These are phyloP conservation scores for Erynnis tages DNA, from an alignment of 2,888 invertebrate genomes.

Conservation along the genomic window DNA sequence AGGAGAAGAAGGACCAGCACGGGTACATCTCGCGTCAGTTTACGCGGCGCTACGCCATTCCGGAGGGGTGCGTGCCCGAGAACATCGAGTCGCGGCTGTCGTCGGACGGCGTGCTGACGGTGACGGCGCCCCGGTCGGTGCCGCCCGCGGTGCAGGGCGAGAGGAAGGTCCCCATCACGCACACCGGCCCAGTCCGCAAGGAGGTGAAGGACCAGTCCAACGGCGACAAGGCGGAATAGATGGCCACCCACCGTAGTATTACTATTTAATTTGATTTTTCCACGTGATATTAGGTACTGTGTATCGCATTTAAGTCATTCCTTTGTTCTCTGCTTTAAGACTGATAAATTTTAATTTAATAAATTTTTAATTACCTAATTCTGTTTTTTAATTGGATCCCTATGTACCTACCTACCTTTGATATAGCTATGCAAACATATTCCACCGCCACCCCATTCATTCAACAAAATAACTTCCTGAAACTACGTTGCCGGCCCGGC, in stretches of 20 bases:
- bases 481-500: no score
- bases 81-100: constrained; percentile 87
- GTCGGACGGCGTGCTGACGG: constrained; percentile 87
- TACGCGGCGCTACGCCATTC: constrained; percentile 87
- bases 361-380: constrained; percentile 23
- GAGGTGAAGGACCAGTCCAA: constrained; percentile 75
- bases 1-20: constrained; percentile 88
- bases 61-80: constrained; percentile 86
- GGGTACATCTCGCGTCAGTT: constrained; percentile 89
- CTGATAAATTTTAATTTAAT: constrained; percentile 30
- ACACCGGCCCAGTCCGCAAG: constrained; percentile 82
- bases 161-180: constrained; percentile 81
- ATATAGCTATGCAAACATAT: no score
- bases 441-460: no score
- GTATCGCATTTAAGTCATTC: constrained; percentile 31
- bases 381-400: background rate
- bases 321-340: constrained; percentile 32
- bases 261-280: background rate
- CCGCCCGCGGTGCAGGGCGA: constrained; percentile 61
- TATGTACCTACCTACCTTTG: background rate
- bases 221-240: constrained; percentile 51
- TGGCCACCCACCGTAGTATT: no score
- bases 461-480: no score
- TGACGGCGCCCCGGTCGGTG: constrained; percentile 82
- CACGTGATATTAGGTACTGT: constrained; percentile 13